Evolutionary conservation across 2,888 invertebrate genomes (phyloP).

Genomic region (Latrodectus elegans): DNA sequence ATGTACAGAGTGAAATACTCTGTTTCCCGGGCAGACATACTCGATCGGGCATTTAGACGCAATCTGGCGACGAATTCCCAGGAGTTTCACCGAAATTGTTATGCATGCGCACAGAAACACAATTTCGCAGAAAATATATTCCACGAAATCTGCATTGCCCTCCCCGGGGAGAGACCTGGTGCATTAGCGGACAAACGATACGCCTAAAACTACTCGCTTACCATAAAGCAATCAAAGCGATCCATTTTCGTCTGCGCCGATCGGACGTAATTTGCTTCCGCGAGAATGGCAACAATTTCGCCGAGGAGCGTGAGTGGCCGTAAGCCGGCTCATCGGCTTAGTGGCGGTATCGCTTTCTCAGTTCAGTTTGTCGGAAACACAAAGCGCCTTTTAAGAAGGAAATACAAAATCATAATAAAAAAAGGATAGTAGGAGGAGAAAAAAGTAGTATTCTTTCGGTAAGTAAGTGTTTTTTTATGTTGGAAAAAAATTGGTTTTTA

Average conservation of each 20-base stretch:
- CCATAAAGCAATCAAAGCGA: slow-evolving; percentile 40
- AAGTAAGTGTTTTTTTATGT: not conserved
- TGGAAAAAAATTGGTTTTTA: not conserved
- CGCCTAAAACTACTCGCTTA: slow-evolving; percentile 15
- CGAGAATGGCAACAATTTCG: slow-evolving; percentile 17
- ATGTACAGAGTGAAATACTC: too few relatives aligned
- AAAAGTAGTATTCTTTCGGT: not conserved
- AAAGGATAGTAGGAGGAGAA: too few relatives aligned
- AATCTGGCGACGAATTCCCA: too few relatives aligned
- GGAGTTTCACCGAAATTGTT: too few relatives aligned
- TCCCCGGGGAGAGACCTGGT: slow-evolving; percentile 1
- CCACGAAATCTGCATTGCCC: not conserved
- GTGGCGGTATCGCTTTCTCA: slow-evolving; percentile 1
- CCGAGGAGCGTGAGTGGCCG: not conserved
- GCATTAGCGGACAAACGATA: slow-evolving; percentile 49
- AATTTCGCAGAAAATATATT: not conserved
- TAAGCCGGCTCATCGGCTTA: slow-evolving; percentile 22
- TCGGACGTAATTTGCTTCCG: slow-evolving; percentile 33
- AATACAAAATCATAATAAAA: not conserved
- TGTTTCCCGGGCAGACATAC: too few relatives aligned
- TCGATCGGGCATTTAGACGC: too few relatives aligned
- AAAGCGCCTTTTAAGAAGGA: not conserved
- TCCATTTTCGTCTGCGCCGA: slow-evolving; percentile 40
- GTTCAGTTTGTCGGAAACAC: not conserved
- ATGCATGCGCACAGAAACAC: too few relatives aligned